Percentiles rank a stretch among this genome's conserved stretches.
Evolutionary conservation across 2,888 invertebrate species (phyloP).

Genomic region (Parapristionchus giblindavisi): DNA sequence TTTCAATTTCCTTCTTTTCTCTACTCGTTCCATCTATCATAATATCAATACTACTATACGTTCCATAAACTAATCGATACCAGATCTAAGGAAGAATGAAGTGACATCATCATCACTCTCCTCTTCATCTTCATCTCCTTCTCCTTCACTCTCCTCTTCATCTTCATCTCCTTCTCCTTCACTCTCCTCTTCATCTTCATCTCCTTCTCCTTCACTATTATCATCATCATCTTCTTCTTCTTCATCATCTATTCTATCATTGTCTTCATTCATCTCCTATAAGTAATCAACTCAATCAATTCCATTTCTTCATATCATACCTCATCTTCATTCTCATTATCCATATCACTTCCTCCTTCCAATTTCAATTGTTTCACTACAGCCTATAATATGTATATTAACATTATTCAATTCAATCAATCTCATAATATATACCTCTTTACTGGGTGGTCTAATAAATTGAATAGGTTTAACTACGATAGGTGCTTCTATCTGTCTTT

Average conservation of each 20-base stretch:
- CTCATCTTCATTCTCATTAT: not conserved
- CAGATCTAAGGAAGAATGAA: slow-evolving; percentile 28
- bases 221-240: slow-evolving; percentile 4
- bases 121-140: not conserved
- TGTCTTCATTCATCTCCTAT: too few species aligned
- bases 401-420: not conserved
- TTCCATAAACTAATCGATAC: not conserved
- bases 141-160: not conserved
- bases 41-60: not conserved
- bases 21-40: slow-evolving; percentile 12
- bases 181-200: not conserved
- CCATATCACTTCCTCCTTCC: not conserved
- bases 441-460: not conserved
- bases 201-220: not conserved
- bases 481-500: not conserved
- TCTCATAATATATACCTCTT: not conserved
- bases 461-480: slow-evolving; percentile 10
- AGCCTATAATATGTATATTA: slow-evolving; percentile 11
- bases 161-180: not conserved
- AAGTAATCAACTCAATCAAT: not conserved
- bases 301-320: not conserved
- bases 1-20: not conserved
- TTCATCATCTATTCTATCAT: slow-evolving; percentile 1
- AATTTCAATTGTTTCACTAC: slow-evolving; percentile 26
- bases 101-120: slow-evolving; percentile 9